Base-by-base conservation (phyloP, 2,888 invertebrate genomes). In the Tetragnatha montana region DNA sequence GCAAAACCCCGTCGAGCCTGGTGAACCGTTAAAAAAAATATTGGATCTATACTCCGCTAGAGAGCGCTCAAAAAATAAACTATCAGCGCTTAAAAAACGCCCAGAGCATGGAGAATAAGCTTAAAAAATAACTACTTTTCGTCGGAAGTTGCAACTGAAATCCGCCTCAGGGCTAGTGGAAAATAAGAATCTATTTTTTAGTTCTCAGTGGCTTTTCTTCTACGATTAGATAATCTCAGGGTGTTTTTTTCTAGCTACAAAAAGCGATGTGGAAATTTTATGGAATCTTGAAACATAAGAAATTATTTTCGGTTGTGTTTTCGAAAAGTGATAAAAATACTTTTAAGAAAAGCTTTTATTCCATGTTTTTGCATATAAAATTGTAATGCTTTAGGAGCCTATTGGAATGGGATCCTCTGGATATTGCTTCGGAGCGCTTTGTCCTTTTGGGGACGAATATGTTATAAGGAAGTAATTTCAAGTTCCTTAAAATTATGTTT, bases 21-120 rank as follows among this genome's bases (percentile, higher is more conserved):
- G n/a, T 35, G 81, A 71, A 71, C 12, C 81, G 81, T 71, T 81
- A 81, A 81, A 81, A 35, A 81, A 81, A 81, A 81, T 81, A 81
- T 81, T 73, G 71, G 81, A 81, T 71, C 73, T 35, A 12, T 74
- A 22, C 8, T 21, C 17, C 8, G 49, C n/a, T 17, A 17, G 60
- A 12, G 60, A 35, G 60, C 4, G 60, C 17, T 60, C 47, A 76
- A 76, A 76, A 76, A 50, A 21, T 10, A 8, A 12, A 50, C 51
- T 69, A 69, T 60, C 68, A 60, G 68, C 17, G n/a, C 80, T 80
- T n/a, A 68, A 80, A 80, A 80, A 80, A 80, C 69, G 80, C 68
- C 68, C 68, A 35, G 35, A 80, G 80, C 80, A 80, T 60, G 35
- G 14, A 10, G 47, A 69, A 68, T 80, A 69, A 47, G 80, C 17